Evolutionary conservation across 2,888 invertebrate genomes (phyloP).

Genomic region (Tricholauxania praeusta): DNA sequence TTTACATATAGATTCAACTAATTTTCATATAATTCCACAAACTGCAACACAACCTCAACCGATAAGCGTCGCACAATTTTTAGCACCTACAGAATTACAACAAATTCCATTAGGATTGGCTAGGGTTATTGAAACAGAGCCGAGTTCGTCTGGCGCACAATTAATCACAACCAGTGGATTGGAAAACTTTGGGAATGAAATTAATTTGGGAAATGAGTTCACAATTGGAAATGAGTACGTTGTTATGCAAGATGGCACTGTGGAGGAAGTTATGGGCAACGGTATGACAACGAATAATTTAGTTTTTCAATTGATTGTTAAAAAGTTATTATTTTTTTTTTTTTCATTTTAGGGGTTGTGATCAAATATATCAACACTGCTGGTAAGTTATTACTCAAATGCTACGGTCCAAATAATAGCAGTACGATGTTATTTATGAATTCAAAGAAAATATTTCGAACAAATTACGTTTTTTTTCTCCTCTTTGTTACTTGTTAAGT

Average conservation of each 20-base stretch:
- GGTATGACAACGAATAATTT: slow-evolving; percentile 35
- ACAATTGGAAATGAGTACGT: slow-evolving; percentile 59
- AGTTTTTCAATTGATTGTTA: not conserved
- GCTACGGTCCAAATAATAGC: too few species aligned
- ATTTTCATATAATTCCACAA: not conserved
- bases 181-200: slow-evolving; percentile 31
- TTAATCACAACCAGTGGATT: slow-evolving; percentile 3
- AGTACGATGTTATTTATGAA: too few species aligned
- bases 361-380: slow-evolving; percentile 60
- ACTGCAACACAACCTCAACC: slow-evolving; percentile 2
- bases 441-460: too few species aligned
- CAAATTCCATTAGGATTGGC: slow-evolving; percentile 29
- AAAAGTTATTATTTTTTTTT: not conserved
- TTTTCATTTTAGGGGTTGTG: slow-evolving; percentile 53
- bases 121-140: slow-evolving; percentile 22
- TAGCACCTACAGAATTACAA: slow-evolving; percentile 24
- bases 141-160: slow-evolving; percentile 4
- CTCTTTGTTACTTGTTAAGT: too few species aligned
- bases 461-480: too few species aligned
- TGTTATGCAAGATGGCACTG: slow-evolving; percentile 58
- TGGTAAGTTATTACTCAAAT: slow-evolving; percentile 12
- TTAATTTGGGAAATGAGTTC: slow-evolving; percentile 44
- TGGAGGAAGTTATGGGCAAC: slow-evolving; percentile 56
- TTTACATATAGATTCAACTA: slow-evolving; percentile 11
- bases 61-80: slow-evolving; percentile 21